Conservation (phyloP, 2,113 vertebrate genomes). For the Pluvianellus socialis region DNA sequence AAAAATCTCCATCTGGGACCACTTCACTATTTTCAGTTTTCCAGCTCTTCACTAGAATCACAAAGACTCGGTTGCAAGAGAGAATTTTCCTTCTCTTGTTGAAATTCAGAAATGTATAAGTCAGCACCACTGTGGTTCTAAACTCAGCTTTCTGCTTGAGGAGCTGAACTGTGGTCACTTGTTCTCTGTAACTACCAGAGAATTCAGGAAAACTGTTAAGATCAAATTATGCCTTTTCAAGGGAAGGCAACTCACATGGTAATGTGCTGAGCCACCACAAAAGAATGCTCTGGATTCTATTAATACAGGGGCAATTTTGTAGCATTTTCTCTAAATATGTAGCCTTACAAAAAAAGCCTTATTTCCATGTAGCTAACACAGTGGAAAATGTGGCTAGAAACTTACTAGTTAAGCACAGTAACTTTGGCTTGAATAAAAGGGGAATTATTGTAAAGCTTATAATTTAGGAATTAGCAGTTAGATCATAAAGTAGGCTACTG, state of each 20-base stretch:
- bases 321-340: slow-evolving; percentile 44
- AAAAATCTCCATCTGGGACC: neutral
- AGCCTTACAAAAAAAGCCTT: slow-evolving; percentile 51
- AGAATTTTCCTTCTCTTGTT: slow-evolving; percentile 17
- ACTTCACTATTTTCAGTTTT: slow-evolving; percentile 45
- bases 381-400: slow-evolving; percentile 40
- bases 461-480: slow-evolving; percentile 57
- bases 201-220: slow-evolving; percentile 71
- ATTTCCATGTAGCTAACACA: slow-evolving; percentile 48
- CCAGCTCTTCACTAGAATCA: slow-evolving; percentile 20
- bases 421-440: slow-evolving; percentile 36
- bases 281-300: slow-evolving; percentile 76
- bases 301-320: slow-evolving; percentile 66
- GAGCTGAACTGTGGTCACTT: slow-evolving; percentile 70
- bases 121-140: slow-evolving; percentile 66
- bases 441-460: slow-evolving; percentile 29
- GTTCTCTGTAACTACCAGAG: slow-evolving; percentile 65
- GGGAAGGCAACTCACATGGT: slow-evolving; percentile 38
- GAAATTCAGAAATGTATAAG: slow-evolving; percentile 43
- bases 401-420: slow-evolving; percentile 25
- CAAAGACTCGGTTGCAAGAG: neutral
- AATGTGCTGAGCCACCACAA: slow-evolving; percentile 64
- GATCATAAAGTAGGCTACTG: slow-evolving; percentile 7
- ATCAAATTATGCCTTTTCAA: slow-evolving; percentile 73
- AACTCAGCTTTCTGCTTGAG: slow-evolving; percentile 50